Evolutionary conservation across 2,113 vertebrate genomes (phyloP), one percentile per base, ranked within the genome.

Genomic region (Phainopepla nitens): DNA sequence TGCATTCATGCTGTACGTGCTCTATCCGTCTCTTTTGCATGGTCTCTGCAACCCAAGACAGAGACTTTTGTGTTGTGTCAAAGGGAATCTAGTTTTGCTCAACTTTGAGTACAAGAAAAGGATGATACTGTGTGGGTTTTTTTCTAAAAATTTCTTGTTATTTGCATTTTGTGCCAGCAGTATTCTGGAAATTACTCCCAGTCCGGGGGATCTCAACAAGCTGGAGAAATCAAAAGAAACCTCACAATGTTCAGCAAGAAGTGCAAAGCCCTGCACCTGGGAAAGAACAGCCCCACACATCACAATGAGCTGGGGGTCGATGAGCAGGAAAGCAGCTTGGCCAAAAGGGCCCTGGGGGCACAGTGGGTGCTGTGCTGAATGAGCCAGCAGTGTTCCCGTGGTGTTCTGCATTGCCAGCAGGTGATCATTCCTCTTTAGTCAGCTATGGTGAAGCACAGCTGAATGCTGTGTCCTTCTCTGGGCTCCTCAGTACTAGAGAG

Each of bases 281-380:
- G 19, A 44, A 82, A 20, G 61, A 61, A 21, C 4, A 70, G 15
- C 5, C 10, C 20, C 8, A 33, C 39, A 27, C 42, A 23, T 13
- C 15, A 10, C 15, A 35, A 0, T 14, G 13, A 29, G 15, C 0
- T 91, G 50, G 33, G 18, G 23, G 9, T 2, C 29, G 41, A 8
- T 12, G 60, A 70, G 24, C 33, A 88, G 41, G 70, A 65, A 35
- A 50, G 20, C 23, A 51, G 33, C 13, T 13, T 49, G 57, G 27
- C 42, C 35, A 47, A 62, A 83, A 57, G 41, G n/a, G 36, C 18
- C 5, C 17, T 20, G 11, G 16, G 27, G 8, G 25, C 5, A 0
- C 9, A 11, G 50, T 60, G 58, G 36, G 3, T 25, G 9, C 11
- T 16, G 0, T 29, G 33, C 19, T 65, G 56, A 24, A 5, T 44